Evolutionary conservation across 2,797 vertebrate genomes (phyloP).

Genomic region (Philypnodon macrostomus): DNA sequence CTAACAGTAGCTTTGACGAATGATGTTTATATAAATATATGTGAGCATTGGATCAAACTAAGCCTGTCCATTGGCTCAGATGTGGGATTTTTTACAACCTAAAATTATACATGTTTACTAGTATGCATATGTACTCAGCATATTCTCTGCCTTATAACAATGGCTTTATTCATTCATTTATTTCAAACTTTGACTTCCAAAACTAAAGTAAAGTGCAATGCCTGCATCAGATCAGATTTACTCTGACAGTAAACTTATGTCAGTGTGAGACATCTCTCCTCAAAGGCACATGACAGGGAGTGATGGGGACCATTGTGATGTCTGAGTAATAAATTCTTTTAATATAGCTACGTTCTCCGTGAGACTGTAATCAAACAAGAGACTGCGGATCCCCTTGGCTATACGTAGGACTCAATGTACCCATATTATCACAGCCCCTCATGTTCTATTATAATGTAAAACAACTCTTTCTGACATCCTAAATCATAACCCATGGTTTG

Average conservation of each 20-base stretch:
- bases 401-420: slow-evolving; percentile 47
- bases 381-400: slow-evolving; percentile 58
- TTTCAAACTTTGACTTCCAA: too few relatives aligned
- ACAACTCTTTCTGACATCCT: slow-evolving; percentile 58
- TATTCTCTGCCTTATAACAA: too few relatives aligned
- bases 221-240: slow-evolving; percentile 11
- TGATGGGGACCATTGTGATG: slow-evolving; percentile 59
- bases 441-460: slow-evolving; percentile 50
- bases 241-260: slow-evolving; percentile 48
- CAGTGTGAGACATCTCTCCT: slow-evolving; percentile 62
- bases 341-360: slow-evolving; percentile 67
- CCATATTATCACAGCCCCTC: slow-evolving; percentile 46
- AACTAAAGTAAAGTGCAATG: too few relatives aligned
- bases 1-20: too few relatives aligned
- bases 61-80: too few relatives aligned
- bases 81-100: too few relatives aligned
- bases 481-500: slow-evolving; percentile 57
- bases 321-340: slow-evolving; percentile 67
- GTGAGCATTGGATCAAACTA: too few relatives aligned
- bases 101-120: too few relatives aligned
- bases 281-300: slow-evolving; percentile 53
- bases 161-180: too few relatives aligned
- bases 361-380: slow-evolving; percentile 71
- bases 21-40: too few relatives aligned
- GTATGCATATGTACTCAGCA: too few relatives aligned